Conservation (phyloP, 1,140 invertebrate genomes). For the Panagrolaimus sp. region DNA sequence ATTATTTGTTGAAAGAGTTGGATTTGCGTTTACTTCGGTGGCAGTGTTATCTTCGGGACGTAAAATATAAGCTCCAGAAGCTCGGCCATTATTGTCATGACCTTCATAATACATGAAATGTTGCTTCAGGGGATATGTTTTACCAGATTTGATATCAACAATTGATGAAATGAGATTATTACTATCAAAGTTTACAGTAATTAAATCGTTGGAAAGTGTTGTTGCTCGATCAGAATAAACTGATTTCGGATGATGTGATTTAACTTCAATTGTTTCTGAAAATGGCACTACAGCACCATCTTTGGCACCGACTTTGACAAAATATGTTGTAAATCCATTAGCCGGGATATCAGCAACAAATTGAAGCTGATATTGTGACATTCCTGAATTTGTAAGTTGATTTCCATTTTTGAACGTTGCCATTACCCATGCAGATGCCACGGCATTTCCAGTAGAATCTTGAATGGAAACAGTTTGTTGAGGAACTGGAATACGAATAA, state of each 20-base stretch:
- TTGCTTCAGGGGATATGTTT: not conserved
- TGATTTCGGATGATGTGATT: not conserved
- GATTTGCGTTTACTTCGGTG: not conserved
- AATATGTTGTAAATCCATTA: constrained; percentile 62
- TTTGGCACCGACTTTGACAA: constrained; percentile 33
- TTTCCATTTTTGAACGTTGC: constrained; percentile 64
- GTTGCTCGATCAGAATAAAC: not conserved
- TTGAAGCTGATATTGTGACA: constrained; percentile 60
- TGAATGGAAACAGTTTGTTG: constrained; percentile 3
- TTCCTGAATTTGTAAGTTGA: constrained; percentile 60
- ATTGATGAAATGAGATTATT: not conserved
- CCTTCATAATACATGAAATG: constrained; percentile 13
- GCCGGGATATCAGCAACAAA: constrained; percentile 61
- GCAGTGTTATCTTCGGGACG: not conserved
- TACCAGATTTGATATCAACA: not conserved
- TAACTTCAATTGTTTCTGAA: not conserved
- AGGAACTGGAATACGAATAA: constrained; percentile 60
- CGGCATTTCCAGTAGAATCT: constrained; percentile 16
- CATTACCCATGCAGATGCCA: not conserved
- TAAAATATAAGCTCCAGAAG: not conserved
- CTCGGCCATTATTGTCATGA: constrained; percentile 11
- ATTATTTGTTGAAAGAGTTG: not conserved
- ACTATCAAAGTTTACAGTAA: not conserved
- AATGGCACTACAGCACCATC: not conserved
- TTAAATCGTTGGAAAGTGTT: not conserved